Conservation (phyloP, 2,888 invertebrate genomes). For the Ceraclea dissimilis region DNA sequence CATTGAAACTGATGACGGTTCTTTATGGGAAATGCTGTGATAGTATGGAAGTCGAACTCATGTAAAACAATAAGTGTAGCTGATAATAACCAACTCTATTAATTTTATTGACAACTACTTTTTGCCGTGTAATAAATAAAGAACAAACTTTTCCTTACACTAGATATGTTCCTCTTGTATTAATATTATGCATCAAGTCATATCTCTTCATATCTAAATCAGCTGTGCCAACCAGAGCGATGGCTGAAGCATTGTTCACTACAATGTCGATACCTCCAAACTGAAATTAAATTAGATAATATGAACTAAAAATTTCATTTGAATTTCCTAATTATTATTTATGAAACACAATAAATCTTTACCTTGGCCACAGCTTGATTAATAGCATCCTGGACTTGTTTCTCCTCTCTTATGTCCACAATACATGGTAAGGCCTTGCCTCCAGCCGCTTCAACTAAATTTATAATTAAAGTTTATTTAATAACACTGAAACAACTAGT, state of each 20-base stretch:
- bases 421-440: conserved; percentile 81
- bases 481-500: background rate
- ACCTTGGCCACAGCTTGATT: conserved; percentile 65
- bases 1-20: too few relatives aligned
- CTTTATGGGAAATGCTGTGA: too few relatives aligned
- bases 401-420: conserved; percentile 82
- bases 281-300: conserved; percentile 32
- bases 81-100: too few relatives aligned
- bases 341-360: conserved; percentile 7
- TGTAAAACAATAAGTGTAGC: too few relatives aligned
- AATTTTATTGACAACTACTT: too few relatives aligned
- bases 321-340: background rate
- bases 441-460: conserved; percentile 73
- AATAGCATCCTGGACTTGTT: conserved; percentile 62
- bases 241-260: conserved; percentile 95
- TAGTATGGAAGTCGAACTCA: too few relatives aligned
- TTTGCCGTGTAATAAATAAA: too few relatives aligned
- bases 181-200: conserved; percentile 92
- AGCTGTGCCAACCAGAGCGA: conserved; percentile 72
- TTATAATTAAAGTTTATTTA: too few relatives aligned
- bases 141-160: conserved; percentile 53
- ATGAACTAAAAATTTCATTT: background rate
- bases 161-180: conserved; percentile 90
- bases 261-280: conserved; percentile 96
- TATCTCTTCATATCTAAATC: conserved; percentile 92